Evolutionary conservation across 2,888 invertebrate species (phyloP), one percentile per base, ranked within the genome.

Genomic region (Chloromyia formosa): DNA sequence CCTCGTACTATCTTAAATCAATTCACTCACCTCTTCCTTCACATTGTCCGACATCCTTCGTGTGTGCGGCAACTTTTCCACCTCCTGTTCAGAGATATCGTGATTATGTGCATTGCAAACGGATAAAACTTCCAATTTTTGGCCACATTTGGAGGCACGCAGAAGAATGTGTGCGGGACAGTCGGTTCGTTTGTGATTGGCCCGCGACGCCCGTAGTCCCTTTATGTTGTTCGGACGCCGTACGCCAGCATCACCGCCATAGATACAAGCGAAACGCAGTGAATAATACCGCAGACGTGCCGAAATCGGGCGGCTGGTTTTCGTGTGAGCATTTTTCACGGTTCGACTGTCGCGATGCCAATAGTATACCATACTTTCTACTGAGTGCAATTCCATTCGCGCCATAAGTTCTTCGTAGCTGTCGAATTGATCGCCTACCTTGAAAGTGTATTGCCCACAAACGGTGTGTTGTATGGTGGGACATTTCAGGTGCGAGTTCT

Each of bases 31-130:
- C 74, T 76, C 76, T n/a, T 76, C 76, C 14, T 74, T 76, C 12
- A 76, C 62, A 1, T 60, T 72, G 0, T 54, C 49, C 5, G 71
- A 61, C 54, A 76, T 23, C 23, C 66, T 27, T 12, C 76, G 69
- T 49, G 69, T 74, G 35, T 76, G 76, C 22, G 76, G 74, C 16
- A 76, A 45, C 53, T 53, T 66, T 75, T 83, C 83, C 77, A 83
- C 85, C 16, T 84, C 79, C 77, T 85, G 83, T 81, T 84, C 84
- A 1, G 85, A 85, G 49, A 86, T 85, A 78, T 86, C 85, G 74
- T 86, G 86, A 79, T 86, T 86, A 78, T 86, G 86, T 42, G 84
- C 83, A 75, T 86, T 85, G 77, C 86, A 85, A 12, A 86, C 85
- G 75, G 85, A 84, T n/a, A 85, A 84, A 1, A 86, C 86, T 81